Evolutionary conservation across 2,888 invertebrate species (phyloP).

Genomic region (Drosophila rubida): DNA sequence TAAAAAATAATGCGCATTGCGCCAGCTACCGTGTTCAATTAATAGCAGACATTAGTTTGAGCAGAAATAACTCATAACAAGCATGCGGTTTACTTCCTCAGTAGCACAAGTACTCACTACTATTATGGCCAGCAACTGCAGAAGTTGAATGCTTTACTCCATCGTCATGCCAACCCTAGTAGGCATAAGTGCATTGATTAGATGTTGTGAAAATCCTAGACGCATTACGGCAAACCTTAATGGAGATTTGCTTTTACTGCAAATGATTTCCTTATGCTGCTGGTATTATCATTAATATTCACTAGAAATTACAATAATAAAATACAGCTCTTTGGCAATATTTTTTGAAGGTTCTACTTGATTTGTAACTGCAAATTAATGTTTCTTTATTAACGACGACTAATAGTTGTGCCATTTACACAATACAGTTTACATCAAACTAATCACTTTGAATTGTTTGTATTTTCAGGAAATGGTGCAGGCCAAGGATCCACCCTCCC

Average conservation of each 20-base stretch:
- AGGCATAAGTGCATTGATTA: neutral
- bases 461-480: slow-evolving; percentile 95
- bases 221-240: neutral
- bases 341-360: too few species aligned
- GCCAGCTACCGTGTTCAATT: slow-evolving; percentile 50
- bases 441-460: neutral
- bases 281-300: too few species aligned
- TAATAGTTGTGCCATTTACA: too few species aligned
- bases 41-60: slow-evolving; percentile 30
- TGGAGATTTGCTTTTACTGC: neutral
- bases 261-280: neutral
- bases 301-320: too few species aligned
- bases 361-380: too few species aligned
- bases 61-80: slow-evolving; percentile 6
- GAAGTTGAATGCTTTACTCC: neutral
- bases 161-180: neutral
- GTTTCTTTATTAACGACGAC: too few species aligned
- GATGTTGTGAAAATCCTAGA: neutral
- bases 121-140: neutral
- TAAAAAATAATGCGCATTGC: slow-evolving; percentile 34
- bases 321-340: too few species aligned
- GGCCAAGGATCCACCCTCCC: slow-evolving; percentile 98
- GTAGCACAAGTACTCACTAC: neutral
- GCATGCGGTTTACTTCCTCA: slow-evolving; percentile 9
- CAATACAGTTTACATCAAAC: too few species aligned